phyloP scores from a whole-genome alignment of 2,113 vertebrate genomes.

The Azemiops feae region DNA sequence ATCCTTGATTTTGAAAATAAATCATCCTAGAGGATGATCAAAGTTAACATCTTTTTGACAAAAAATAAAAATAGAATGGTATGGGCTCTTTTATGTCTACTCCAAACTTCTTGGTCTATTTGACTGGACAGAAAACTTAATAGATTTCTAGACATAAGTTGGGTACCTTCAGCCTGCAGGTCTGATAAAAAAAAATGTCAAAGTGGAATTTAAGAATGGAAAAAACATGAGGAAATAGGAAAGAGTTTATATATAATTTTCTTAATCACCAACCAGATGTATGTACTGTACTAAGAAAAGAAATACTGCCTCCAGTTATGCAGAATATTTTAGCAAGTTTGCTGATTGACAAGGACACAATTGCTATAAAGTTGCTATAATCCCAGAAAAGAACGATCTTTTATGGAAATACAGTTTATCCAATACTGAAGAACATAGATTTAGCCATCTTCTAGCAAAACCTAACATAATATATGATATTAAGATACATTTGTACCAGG shows the following conservation, averaged over 20 bases:
- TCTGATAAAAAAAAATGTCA: background rate
- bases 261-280: background rate
- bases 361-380: background rate
- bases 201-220: background rate
- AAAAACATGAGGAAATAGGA: background rate
- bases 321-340: background rate
- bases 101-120: background rate
- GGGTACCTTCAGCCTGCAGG: background rate
- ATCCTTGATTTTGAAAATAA: conserved; percentile 44
- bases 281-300: background rate
- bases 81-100: background rate
- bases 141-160: conserved; percentile 1
- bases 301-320: background rate
- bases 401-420: background rate
- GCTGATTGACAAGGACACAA: background rate
- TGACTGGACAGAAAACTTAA: background rate
- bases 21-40: background rate
- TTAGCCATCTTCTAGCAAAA: background rate
- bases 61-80: background rate
- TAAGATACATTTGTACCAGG: background rate
- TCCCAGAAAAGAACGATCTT: background rate
- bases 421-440: background rate
- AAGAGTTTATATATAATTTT: background rate
- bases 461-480: background rate
- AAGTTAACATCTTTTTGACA: conserved; percentile 21